Evolutionary conservation across 2,113 vertebrate species (phyloP), one percentile per base, ranked within the genome.

Genomic region (Tor tambroides): DNA sequence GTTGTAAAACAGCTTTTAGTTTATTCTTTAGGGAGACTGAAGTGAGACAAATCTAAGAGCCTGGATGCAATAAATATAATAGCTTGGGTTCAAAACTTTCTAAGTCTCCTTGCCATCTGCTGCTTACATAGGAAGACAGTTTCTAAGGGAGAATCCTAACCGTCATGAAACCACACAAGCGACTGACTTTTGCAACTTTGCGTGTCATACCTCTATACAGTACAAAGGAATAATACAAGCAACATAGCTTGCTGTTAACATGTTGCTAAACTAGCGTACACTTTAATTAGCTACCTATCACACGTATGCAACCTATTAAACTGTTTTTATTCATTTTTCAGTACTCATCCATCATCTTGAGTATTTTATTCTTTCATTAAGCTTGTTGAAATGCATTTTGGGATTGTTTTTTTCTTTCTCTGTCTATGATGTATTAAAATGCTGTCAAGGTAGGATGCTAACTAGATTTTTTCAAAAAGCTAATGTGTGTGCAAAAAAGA

Each of bases 101-200:
- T 35, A 6, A 41, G 17, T 41, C 38, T 41, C 21, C 19, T 69
- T 32, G 6, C 15, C 15, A 0, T 69, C 28, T 32, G 15, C 63
- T 67, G 63, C 5, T 5, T 67, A 6, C 63, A 67, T 17, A 30
- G 28, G 28, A 5, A 67, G 63, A 6, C 5, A 32, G 19, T 41
- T 72, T 38, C 32, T 38, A 41, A 41, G 69, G 69, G 69, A 41
- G 69, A 41, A 41, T 74, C 69, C 35, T 23, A 74, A 74, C 69
- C 1, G 6, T n/a, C 10, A 74, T 12, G 35, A 74, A 38, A 74
- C 69, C 2, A 2, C 67, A 38, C 67, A 17, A 71, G 67, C 19
- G 30, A 69, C 15, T 71, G 30, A 71, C 32, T 71, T 71, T 71
- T 71, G 30, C 30, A 41, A 41, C 4, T 19, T 2, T 21, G 4